Conservation (phyloP, 1,140 invertebrate genomes). For the Delia radicum region DNA sequence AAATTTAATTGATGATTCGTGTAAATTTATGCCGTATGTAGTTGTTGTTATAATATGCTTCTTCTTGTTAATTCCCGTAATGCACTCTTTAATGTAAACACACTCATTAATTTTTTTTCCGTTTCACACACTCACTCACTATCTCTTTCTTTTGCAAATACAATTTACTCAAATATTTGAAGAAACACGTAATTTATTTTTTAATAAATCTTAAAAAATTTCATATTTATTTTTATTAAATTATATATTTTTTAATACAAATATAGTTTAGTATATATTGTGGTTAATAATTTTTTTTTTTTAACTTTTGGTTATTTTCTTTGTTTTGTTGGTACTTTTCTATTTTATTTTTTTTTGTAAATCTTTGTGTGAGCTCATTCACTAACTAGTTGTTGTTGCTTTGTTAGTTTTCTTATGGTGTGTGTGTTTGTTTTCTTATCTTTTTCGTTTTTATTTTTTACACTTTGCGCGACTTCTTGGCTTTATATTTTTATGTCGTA, state of each 20-base stretch:
- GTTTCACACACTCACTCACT: background rate
- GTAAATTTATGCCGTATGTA: background rate
- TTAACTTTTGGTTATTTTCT: background rate
- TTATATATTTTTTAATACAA: too few relatives aligned
- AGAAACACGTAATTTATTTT: background rate
- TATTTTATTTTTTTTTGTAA: background rate
- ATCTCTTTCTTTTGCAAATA: background rate
- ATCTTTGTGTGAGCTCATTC: background rate
- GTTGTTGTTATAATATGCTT: background rate
- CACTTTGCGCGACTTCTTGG: background rate
- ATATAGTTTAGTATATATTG: background rate
- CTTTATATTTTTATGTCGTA: background rate
- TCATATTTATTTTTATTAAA: background rate
- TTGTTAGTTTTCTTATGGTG: background rate
- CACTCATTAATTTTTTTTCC: background rate
- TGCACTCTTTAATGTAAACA: background rate
- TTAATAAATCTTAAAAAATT: too few relatives aligned
- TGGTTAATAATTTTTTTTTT: background rate
- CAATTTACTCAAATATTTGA: background rate
- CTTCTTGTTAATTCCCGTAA: background rate
- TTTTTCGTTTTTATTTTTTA: background rate
- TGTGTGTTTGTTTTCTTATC: background rate
- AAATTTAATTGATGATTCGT: constrained; percentile 1
- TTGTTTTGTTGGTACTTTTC: background rate
- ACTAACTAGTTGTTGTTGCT: background rate